phyloP scores from a whole-genome alignment of 2,888 invertebrate species.

The Hirtodrosophila duncani region DNA sequence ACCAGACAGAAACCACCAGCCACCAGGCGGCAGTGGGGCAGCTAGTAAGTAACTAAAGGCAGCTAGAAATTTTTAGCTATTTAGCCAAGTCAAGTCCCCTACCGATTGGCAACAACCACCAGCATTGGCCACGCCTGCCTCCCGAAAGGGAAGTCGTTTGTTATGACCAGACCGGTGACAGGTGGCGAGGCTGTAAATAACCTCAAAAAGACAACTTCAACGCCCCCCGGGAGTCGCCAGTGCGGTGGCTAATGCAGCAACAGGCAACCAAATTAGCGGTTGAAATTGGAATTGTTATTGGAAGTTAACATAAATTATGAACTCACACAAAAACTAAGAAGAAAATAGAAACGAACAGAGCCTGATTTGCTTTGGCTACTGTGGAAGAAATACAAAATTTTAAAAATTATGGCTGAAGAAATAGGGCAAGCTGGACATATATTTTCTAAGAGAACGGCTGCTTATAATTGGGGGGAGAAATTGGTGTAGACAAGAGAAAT shows the following conservation, averaged over 20 bases:
- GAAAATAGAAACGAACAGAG: neutral
- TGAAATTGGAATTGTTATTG: slow-evolving; percentile 19
- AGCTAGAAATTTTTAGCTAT: too few species aligned
- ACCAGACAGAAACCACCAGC: slow-evolving; percentile 2
- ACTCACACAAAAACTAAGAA: slow-evolving; percentile 1
- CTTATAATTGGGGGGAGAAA: too few species aligned
- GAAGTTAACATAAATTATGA: slow-evolving; percentile 8
- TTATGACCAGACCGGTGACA: slow-evolving; percentile 45
- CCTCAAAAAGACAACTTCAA: slow-evolving; percentile 4
- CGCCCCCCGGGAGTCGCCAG: slow-evolving; percentile 1
- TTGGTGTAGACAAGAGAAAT: too few species aligned
- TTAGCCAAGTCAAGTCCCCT: too few species aligned
- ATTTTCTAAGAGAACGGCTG: too few species aligned
- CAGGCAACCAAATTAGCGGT: slow-evolving; percentile 57
- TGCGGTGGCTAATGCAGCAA: too few species aligned
- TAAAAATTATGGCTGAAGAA: too few species aligned
- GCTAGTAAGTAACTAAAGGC: neutral
- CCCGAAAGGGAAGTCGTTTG: slow-evolving; percentile 52
- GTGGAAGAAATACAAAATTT: neutral
- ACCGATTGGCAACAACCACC: slow-evolving; percentile 23
- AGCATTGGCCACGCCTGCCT: slow-evolving; percentile 42
- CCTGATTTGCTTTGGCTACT: neutral
- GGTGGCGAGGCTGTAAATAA: slow-evolving; percentile 56
- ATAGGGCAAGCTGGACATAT: too few species aligned
- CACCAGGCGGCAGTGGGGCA: too few species aligned